Evolutionary conservation across 1,140 invertebrate species (phyloP), one percentile per base, ranked within the genome.

Genomic region (Glossosoma conforme): DNA sequence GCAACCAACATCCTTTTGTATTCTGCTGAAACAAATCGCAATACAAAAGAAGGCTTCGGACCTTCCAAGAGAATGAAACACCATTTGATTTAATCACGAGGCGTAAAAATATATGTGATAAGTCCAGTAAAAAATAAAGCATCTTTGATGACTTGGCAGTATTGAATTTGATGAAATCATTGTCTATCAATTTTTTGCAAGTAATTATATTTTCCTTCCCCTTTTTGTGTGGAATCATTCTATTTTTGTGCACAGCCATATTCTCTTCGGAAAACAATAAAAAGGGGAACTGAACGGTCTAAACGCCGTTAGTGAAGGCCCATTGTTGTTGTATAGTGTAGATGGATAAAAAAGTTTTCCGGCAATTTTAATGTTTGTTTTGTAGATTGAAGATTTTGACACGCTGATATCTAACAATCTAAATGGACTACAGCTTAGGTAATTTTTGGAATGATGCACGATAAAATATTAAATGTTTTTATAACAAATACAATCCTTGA

Each of bases 331-430:
- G 2, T 35, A 8, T 40, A 17, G 14, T 10, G 18, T 38, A 17
- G 17, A 10, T 15, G 13, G 13, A 19, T 17, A 21, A 38, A 47
- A 30, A 40, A 43, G n/a, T 30, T 28, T 49, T 32, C 14, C 40
- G 28, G 41, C 33, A 47, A 51, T 56, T 55, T 51, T 32, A 56
- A 56, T 51, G 48, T 56, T 56, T 56, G 54, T 56, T 56, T 56
- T 47, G 36, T 52, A 42, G 44, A 56, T 56, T 44, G 44, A 51
- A 56, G 48, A 56, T 55, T 50, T 50, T 55, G 50, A 45, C 53
- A 50, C 42, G 24, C 38, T 14, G 20, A 22, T 38, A 38, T 47
- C 11, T 2, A 25, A 45, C 13, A 33, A 37, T 38, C 33, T 11
- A 3, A 38, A 38, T 17, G 20, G 24, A n/a, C 24, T 6, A n/a